phyloP scores from a whole-genome alignment of 2,113 vertebrate species.

The Neodontobutis hainanensis region DNA sequence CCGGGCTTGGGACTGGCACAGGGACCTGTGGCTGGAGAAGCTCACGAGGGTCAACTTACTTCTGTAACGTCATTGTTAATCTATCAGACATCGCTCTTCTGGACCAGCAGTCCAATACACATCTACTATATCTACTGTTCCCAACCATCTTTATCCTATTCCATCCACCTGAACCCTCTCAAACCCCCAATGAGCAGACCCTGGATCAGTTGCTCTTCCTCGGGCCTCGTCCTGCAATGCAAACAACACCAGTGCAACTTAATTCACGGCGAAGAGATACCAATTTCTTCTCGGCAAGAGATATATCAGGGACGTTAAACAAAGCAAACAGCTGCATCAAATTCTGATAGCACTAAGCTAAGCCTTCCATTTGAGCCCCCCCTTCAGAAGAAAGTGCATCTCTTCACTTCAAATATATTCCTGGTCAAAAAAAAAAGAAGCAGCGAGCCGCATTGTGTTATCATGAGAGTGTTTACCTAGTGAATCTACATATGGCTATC shows the following conservation, averaged over 20 bases:
- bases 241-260: conserved; percentile 64
- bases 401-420: conserved; percentile 72
- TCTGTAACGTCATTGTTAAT: too few relatives aligned
- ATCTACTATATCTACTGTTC: conserved; percentile 22
- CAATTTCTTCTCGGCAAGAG: conserved; percentile 73
- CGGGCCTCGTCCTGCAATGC: conserved; percentile 46
- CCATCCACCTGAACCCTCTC: conserved; percentile 40
- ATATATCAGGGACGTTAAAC: conserved; percentile 77
- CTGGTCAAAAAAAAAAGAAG: conserved; percentile 48
- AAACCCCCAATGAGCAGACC: conserved; percentile 11
- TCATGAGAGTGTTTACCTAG: conserved; percentile 76
- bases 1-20: too few relatives aligned
- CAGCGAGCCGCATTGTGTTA: conserved; percentile 66
- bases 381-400: conserved; percentile 60
- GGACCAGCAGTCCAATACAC: not conserved
- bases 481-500: conserved; percentile 83
- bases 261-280: conserved; percentile 73
- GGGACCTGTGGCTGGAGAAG: too few relatives aligned
- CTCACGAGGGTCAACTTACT: too few relatives aligned
- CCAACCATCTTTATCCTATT: conserved; percentile 14
- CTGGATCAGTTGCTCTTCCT: conserved; percentile 29
- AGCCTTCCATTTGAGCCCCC: conserved; percentile 74
- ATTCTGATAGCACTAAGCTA: conserved; percentile 69
- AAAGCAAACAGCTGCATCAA: conserved; percentile 77
- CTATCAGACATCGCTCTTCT: not conserved